phyloP scores from a whole-genome alignment of 2,113 vertebrate genomes.

The Edolisoma coerulescens region DNA sequence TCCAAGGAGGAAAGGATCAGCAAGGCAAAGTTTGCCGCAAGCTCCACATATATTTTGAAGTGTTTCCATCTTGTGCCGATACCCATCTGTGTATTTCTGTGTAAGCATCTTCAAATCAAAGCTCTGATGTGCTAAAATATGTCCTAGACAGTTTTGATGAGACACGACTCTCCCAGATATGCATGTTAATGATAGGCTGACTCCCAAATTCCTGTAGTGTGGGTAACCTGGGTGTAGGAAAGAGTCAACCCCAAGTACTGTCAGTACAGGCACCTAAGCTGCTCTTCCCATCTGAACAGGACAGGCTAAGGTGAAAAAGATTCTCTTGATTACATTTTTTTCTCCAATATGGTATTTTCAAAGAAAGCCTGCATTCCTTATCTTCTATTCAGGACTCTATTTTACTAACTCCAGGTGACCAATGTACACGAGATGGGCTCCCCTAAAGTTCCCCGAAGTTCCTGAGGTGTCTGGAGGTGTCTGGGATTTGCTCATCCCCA shows the following conservation, averaged over 20 bases:
- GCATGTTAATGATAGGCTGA: neutral
- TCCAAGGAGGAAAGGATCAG: neutral
- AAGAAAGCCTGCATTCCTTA: neutral
- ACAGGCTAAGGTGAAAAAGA: neutral
- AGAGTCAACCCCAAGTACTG: too few relatives aligned
- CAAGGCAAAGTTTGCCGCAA: neutral
- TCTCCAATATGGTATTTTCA: neutral
- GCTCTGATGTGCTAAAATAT: constrained; percentile 48
- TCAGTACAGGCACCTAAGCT: neutral
- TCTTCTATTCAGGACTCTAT: neutral
- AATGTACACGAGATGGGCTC: fast-evolving
- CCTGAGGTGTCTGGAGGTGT: neutral
- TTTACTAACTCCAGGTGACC: neutral
- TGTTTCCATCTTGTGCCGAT: constrained; percentile 7
- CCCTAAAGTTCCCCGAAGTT: neutral
- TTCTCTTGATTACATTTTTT: neutral
- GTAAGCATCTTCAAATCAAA: constrained; percentile 22
- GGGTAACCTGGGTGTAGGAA: neutral
- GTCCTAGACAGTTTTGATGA: constrained; percentile 12
- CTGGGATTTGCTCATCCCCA: neutral
- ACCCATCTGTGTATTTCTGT: constrained; percentile 56
- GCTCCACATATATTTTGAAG: constrained; percentile 20
- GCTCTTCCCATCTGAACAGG: neutral
- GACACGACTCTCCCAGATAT: neutral
- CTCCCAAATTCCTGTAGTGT: neutral